Evolutionary conservation across 2,797 vertebrate genomes (phyloP).

Genomic region (Microctenopoma steveboyesi): DNA sequence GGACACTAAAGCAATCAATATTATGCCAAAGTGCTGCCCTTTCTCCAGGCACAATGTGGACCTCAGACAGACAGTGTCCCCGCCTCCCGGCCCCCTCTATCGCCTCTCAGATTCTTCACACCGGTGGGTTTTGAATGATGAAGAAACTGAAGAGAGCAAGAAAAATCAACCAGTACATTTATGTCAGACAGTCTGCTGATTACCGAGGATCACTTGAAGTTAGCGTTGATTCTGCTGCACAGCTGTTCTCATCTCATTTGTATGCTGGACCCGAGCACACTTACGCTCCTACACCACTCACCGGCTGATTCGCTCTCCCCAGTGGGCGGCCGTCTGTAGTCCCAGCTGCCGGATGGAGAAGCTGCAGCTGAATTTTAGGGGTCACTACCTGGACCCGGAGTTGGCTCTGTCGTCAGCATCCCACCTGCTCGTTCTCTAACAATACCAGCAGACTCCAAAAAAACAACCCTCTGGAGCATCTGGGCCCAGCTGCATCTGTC

Average conservation of each 20-base stretch:
- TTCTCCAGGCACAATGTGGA: constrained; percentile 59
- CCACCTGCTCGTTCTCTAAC: constrained; percentile 58
- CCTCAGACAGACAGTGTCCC: constrained; percentile 44
- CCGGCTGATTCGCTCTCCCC: constrained; percentile 36
- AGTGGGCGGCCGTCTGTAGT: constrained; percentile 13
- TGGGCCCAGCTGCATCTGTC: constrained; percentile 41
- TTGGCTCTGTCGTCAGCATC: constrained; percentile 18
- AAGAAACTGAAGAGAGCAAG: constrained; percentile 15
- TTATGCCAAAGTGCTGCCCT: constrained; percentile 52
- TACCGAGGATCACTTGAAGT: constrained; percentile 48
- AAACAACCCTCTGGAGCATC: constrained; percentile 31
- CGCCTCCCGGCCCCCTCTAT: background rate
- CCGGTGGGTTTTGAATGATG: constrained; percentile 23
- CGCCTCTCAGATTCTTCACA: background rate
- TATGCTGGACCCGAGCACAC: constrained; percentile 19
- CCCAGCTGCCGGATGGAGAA: constrained; percentile 44
- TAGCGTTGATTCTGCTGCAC: constrained; percentile 29
- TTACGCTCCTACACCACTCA: constrained; percentile 30
- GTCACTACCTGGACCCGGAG: constrained; percentile 61
- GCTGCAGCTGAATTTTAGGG: constrained; percentile 42
- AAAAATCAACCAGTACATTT: constrained; percentile 23
- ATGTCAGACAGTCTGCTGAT: constrained; percentile 45
- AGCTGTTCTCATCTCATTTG: constrained; percentile 63
- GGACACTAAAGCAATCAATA: constrained; percentile 77
- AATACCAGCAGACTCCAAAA: constrained; percentile 47